Conservation (phyloP, 2,797 vertebrate genomes). For the Anolis apletophallus region DNA sequence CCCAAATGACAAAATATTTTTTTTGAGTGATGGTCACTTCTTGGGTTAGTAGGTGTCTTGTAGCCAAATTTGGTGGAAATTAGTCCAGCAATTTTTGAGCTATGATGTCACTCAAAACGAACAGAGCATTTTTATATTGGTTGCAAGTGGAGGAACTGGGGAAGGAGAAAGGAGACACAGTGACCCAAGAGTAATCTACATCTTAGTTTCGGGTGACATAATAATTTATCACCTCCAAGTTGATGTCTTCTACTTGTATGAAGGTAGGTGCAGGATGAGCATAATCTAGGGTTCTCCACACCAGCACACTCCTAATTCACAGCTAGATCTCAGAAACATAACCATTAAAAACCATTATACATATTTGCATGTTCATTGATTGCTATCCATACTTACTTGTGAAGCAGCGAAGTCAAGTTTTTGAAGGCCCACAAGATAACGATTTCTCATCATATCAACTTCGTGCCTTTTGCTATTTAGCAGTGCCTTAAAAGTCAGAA, state of each 20-base stretch:
- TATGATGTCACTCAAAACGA: too few species aligned
- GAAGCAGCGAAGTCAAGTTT: constrained; percentile 93
- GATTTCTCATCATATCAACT: constrained; percentile 84
- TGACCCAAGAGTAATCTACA: too few species aligned
- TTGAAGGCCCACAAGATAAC: constrained; percentile 89
- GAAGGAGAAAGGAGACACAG: neutral
- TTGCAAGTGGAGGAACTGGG: neutral
- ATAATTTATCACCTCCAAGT: too few species aligned
- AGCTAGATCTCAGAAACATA: neutral
- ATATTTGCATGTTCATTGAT: neutral
- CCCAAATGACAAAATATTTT: too few species aligned
- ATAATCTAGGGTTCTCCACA: neutral
- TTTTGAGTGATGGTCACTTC: too few species aligned
- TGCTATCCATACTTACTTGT: constrained; percentile 81
- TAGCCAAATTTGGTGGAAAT: too few species aligned
- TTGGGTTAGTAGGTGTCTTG: too few species aligned
- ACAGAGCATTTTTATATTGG: too few species aligned
- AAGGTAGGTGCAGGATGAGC: neutral
- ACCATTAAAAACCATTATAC: neutral
- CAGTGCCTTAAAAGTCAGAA: constrained; percentile 91
- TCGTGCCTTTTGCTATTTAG: constrained; percentile 87
- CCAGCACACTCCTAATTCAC: neutral
- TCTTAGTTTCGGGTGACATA: too few species aligned
- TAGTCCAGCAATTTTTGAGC: too few species aligned
- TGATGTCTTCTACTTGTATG: neutral